Conservation (phyloP, 2,113 vertebrate species). For the Antigone vipio region DNA sequence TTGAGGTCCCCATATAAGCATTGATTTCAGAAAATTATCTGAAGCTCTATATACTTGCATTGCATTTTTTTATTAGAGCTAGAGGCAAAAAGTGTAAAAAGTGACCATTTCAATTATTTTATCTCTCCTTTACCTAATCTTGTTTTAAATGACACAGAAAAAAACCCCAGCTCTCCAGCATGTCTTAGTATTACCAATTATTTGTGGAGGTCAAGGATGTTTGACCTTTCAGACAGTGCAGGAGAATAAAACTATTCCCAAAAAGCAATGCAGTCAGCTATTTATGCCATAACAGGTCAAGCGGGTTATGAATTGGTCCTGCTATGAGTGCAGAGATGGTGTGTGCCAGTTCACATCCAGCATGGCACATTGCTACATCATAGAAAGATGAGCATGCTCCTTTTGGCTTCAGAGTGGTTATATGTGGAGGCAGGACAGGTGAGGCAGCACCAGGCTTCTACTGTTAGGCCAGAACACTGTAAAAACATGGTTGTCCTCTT, state of each 20-base stretch:
- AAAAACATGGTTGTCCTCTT: neutral
- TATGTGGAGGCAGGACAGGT: neutral
- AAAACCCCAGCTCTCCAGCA: no score
- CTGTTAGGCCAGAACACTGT: neutral
- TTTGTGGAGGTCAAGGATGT: neutral
- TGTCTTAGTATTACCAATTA: neutral
- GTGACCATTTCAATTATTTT: neutral
- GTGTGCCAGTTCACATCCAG: neutral
- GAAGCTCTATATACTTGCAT: neutral
- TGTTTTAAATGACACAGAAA: neutral
- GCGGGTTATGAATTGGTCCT: neutral
- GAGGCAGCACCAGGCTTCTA: neutral
- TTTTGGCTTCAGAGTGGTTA: neutral
- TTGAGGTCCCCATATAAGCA: neutral
- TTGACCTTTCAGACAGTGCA: neutral
- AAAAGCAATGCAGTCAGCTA: neutral
- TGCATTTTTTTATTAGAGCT: neutral
- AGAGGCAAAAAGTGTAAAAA: neutral
- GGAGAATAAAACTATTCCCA: neutral
- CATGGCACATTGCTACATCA: fast-evolving
- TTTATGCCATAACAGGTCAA: neutral
- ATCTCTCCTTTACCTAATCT: neutral
- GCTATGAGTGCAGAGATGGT: neutral
- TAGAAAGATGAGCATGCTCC: neutral
- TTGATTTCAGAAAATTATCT: neutral